phyloP scores from a whole-genome alignment of 2,113 vertebrate genomes.

The Charina bottae region DNA sequence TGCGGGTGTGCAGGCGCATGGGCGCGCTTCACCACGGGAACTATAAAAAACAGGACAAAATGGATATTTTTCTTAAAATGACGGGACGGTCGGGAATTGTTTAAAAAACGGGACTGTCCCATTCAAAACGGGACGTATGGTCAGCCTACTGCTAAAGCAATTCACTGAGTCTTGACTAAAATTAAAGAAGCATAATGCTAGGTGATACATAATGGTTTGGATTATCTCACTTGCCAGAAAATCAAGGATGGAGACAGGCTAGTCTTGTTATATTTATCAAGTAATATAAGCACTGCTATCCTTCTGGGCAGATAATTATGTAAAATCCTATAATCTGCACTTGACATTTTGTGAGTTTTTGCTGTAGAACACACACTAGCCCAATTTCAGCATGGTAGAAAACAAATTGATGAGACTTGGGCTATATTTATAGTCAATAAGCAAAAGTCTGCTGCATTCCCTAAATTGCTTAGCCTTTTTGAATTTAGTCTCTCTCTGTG shows the following conservation, averaged over 20 bases:
- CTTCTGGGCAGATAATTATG: slow-evolving; percentile 40
- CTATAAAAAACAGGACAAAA: too few relatives aligned
- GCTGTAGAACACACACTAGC: slow-evolving; percentile 9
- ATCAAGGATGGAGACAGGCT: neutral
- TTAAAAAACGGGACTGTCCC: too few relatives aligned
- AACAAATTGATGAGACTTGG: slow-evolving; percentile 38
- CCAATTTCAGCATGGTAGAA: neutral
- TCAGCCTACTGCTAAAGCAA: neutral
- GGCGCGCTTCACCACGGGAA: too few relatives aligned
- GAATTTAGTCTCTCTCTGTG: slow-evolving; percentile 34
- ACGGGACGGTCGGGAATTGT: too few relatives aligned
- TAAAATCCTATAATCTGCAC: slow-evolving; percentile 38
- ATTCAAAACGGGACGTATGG: too few relatives aligned
- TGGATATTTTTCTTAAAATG: too few relatives aligned
- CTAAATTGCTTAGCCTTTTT: slow-evolving; percentile 49
- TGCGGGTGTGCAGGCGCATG: too few relatives aligned
- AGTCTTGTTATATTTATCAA: neutral
- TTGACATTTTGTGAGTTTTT: slow-evolving; percentile 35
- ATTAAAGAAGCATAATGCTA: neutral
- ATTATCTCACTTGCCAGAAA: neutral
- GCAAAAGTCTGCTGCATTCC: slow-evolving; percentile 46
- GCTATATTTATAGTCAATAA: slow-evolving; percentile 43
- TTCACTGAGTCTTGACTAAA: neutral
- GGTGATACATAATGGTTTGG: neutral
- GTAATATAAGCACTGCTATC: neutral